A percentile compares a stretch with the other conserved stretches of the same genome.
phyloP scores from a whole-genome alignment of 2,888 invertebrate genomes.

The Eupithecia tripunctaria region DNA sequence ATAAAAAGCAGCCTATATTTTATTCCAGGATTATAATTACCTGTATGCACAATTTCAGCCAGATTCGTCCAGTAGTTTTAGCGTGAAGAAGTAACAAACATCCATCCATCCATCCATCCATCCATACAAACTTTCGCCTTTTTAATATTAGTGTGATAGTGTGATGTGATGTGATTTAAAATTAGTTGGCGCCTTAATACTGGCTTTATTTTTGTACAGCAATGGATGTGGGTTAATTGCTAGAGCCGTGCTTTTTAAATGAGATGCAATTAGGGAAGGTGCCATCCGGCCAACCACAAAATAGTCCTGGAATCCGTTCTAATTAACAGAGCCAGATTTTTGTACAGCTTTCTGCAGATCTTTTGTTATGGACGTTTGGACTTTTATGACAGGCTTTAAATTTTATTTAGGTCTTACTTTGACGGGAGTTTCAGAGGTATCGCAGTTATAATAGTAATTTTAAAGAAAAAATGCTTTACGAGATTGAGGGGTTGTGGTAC shows the following conservation, averaged over 20 bases:
- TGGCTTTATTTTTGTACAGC: constrained; percentile 33
- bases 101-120: too few relatives aligned
- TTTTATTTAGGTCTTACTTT: neutral
- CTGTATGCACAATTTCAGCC: too few relatives aligned
- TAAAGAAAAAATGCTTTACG: too few relatives aligned
- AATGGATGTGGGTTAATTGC: constrained; percentile 70
- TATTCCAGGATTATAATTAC: too few relatives aligned
- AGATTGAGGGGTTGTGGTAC: too few relatives aligned
- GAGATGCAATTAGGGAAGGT: constrained; percentile 71
- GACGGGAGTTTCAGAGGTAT: neutral
- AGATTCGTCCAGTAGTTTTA: too few relatives aligned
- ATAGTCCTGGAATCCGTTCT: constrained; percentile 59
- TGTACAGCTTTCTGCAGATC: constrained; percentile 42
- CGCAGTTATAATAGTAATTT: neutral
- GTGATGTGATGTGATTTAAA: too few relatives aligned
- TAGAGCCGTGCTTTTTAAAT: constrained; percentile 64
- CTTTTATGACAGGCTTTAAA: constrained; percentile 31
- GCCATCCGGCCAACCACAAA: constrained; percentile 55
- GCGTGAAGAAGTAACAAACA: too few relatives aligned
- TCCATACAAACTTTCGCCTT: too few relatives aligned
- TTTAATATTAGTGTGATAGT: too few relatives aligned
- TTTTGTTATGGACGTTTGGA: constrained; percentile 26
- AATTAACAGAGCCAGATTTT: constrained; percentile 57
- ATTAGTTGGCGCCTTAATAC: constrained; percentile 21
- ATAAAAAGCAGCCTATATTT: too few relatives aligned